Conservation (phyloP, 2,113 vertebrate species). For the Sylvia atricapilla region DNA sequence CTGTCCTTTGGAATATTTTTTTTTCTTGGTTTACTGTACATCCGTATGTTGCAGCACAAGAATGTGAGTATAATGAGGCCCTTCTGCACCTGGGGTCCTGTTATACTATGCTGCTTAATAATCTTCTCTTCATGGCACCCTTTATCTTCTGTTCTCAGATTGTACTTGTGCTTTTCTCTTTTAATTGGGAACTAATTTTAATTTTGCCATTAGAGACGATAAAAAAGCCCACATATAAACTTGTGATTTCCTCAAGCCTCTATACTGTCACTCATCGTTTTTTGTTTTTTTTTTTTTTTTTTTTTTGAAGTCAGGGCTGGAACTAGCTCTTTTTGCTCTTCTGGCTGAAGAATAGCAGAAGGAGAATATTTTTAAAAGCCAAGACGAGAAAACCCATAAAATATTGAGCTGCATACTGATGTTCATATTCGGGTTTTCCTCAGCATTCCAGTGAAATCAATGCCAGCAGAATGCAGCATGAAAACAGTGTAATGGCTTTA, state of each 20-base stretch:
- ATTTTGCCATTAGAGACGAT: conserved; percentile 71
- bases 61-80: conserved; percentile 69
- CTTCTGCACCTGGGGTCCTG: conserved; percentile 66
- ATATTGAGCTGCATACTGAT: conserved; percentile 63
- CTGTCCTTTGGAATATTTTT: conserved; percentile 56
- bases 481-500: conserved; percentile 10
- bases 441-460: conserved; percentile 17
- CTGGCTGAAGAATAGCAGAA: conserved; percentile 64
- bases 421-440: background rate
- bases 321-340: conserved; percentile 65
- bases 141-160: conserved; percentile 69
- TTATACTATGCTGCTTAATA: conserved; percentile 68
- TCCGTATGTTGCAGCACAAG: conserved; percentile 50
- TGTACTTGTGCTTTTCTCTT: conserved; percentile 68
- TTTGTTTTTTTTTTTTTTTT: too few relatives aligned
- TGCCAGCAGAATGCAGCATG: background rate
- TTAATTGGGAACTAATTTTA: conserved; percentile 79
- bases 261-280: conserved; percentile 58
- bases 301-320: conserved; percentile 49
- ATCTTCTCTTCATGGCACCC: conserved; percentile 62
- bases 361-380: conserved; percentile 66
- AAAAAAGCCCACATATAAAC: conserved; percentile 62
- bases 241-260: conserved; percentile 63
- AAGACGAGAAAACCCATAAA: conserved; percentile 64
- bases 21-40: conserved; percentile 45